Evolutionary conservation across 1,140 invertebrate species (phyloP).

Genomic region (Rhizoglyphus robini): DNA sequence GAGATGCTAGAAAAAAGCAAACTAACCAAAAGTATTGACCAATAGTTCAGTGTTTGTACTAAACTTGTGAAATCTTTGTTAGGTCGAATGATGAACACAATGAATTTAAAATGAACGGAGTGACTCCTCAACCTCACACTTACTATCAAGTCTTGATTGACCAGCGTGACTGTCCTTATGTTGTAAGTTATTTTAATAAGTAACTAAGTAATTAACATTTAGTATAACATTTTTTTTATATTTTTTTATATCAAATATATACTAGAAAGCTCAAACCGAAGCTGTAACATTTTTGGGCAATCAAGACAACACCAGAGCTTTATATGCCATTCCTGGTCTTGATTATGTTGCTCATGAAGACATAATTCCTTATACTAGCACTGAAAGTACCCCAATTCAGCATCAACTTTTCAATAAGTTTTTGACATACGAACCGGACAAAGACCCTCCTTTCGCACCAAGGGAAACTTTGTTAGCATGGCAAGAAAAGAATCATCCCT

Average conservation of each 20-base stretch:
- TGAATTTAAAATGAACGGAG: constrained; percentile 20
- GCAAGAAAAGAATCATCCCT: constrained; percentile 95
- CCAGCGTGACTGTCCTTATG: constrained; percentile 83
- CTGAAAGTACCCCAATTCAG: constrained; percentile 45
- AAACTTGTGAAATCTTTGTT: neutral
- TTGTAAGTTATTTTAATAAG: constrained; percentile 50
- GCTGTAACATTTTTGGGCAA: constrained; percentile 93
- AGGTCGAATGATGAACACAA: neutral
- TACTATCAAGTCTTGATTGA: constrained; percentile 96
- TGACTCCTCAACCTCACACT: constrained; percentile 71
- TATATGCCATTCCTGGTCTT: constrained; percentile 77
- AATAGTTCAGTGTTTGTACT: neutral
- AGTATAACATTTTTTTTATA: too few relatives aligned
- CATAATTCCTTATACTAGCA: constrained; percentile 36
- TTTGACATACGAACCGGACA: constrained; percentile 58
- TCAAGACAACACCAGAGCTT: constrained; percentile 70
- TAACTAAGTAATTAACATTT: neutral
- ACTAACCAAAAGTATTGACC: constrained; percentile 32
- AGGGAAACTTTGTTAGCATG: constrained; percentile 81
- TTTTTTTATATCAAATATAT: constrained; percentile 22
- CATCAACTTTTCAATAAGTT: constrained; percentile 96
- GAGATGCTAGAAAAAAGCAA: constrained; percentile 55
- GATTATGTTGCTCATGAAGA: constrained; percentile 96
- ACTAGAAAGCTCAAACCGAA: constrained; percentile 81
- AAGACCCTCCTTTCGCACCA: constrained; percentile 64